Evolutionary conservation across 1,140 invertebrate species (phyloP).

Genomic region (Drosophila dunni): DNA sequence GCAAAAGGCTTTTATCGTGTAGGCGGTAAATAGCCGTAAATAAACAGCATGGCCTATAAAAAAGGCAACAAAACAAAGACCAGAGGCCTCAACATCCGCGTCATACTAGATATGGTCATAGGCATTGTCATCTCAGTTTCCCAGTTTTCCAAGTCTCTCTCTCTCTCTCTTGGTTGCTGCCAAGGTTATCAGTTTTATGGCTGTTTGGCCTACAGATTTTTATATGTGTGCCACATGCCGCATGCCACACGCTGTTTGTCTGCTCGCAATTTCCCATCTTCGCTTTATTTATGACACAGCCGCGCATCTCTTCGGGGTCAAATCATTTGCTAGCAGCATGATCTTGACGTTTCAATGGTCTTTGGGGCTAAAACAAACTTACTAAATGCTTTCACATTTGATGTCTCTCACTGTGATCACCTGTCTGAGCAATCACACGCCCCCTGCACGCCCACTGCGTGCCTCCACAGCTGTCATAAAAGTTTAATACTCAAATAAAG

Average conservation of each 20-base stretch:
- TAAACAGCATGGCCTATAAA: conserved; percentile 72
- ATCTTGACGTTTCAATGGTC: conserved; percentile 23
- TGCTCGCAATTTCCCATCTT: conserved; percentile 21
- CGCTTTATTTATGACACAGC: conserved; percentile 24
- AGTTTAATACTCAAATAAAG: conserved; percentile 68
- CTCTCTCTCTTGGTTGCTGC: conserved; percentile 38
- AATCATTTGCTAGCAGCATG: conserved; percentile 12
- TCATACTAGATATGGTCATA: conserved; percentile 22
- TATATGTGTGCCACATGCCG: conserved; percentile 39
- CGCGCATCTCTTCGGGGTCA: conserved; percentile 3
- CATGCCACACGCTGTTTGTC: conserved; percentile 62
- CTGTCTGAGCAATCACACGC: not conserved
- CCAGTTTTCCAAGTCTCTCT: too few species aligned
- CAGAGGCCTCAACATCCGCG: conserved; percentile 13
- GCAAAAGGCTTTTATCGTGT: conserved; percentile 79
- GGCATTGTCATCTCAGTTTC: conserved; percentile 58
- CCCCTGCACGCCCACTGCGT: conserved; percentile 25
- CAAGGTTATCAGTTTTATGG: conserved; percentile 81
- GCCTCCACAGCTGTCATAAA: conserved; percentile 44
- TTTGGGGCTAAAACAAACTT: conserved; percentile 32
- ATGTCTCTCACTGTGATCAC: conserved; percentile 31
- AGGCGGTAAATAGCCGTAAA: conserved; percentile 79
- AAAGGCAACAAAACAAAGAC: conserved; percentile 55
- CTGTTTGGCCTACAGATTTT: conserved; percentile 69
- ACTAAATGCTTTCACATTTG: conserved; percentile 66